phyloP scores from a whole-genome alignment of 2,113 vertebrate genomes.

The Benitochromis conjunctus region DNA sequence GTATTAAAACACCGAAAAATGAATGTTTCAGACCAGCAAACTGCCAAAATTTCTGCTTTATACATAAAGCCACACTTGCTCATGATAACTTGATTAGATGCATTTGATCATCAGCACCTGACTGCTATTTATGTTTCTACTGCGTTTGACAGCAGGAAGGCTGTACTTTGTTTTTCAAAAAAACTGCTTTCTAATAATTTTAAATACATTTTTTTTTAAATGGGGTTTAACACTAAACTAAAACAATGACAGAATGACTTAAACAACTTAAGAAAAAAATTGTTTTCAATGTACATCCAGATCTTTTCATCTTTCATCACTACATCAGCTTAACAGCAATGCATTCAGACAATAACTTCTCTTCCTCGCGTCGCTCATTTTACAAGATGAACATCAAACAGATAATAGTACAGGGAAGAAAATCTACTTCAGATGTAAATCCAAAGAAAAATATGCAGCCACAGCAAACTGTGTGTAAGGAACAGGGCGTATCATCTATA shows the following conservation, averaged over 20 bases:
- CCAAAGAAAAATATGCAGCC: background rate
- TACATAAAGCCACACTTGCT: accelerated
- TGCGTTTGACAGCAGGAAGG: background rate
- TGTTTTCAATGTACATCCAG: background rate
- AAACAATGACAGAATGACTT: background rate
- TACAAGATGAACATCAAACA: background rate
- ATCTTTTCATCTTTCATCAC: background rate
- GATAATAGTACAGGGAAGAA: background rate
- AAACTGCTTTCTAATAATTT: background rate
- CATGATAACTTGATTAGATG: background rate
- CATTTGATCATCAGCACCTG: background rate
- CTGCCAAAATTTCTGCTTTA: background rate
- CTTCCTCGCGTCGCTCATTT: background rate
- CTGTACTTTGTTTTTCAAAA: background rate
- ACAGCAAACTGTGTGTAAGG: background rate
- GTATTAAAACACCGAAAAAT: background rate
- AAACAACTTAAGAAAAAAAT: background rate
- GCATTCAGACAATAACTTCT: background rate
- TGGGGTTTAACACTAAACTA: background rate
- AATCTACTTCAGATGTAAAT: background rate
- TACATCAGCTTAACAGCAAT: background rate
- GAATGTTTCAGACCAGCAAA: too few species aligned
- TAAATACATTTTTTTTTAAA: background rate
- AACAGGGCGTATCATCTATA: background rate
- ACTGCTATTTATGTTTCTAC: background rate